Percentiles rank a stretch among this genome's conserved stretches.
Conservation (phyloP, 37 sponge, comb jelly and placozoan genomes). For the Halisarca cf. caerulea region DNA sequence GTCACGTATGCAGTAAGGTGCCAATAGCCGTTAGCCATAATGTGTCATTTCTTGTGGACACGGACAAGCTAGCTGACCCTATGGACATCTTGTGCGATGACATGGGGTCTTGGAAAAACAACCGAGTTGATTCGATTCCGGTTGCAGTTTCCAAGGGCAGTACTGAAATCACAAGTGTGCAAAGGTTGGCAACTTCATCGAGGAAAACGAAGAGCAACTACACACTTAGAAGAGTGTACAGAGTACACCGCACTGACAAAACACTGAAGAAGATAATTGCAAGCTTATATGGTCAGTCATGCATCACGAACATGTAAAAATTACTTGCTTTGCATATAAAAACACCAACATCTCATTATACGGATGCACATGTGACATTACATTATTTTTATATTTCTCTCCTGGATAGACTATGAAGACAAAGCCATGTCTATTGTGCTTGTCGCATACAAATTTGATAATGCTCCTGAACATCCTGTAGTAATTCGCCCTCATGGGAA, state of each 20-base stretch:
- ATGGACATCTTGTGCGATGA: not conserved
- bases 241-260: no score
- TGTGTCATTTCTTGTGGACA: conserved; percentile 4
- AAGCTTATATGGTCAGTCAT: no score
- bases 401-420: conserved; percentile 11
- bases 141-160: not conserved
- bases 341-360: no score
- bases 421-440: conserved; percentile 1
- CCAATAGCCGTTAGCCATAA: not conserved
- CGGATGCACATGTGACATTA: no score
- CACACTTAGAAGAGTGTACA: no score
- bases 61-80: not conserved
- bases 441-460: conserved; percentile 34
- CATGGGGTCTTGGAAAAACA: conserved; percentile 8
- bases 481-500: conserved; percentile 10
- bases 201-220: not conserved
- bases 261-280: not conserved
- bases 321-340: no score
- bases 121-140: not conserved
- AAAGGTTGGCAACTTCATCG: not conserved
- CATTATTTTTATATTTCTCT: no score
- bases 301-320: no score
- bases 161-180: not conserved
- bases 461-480: conserved; percentile 28
- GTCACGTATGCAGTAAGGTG: not conserved